A percentile compares a stretch with the other conserved stretches of the same genome.
These are phyloP conservation scores for Nymphalis io DNA, from an alignment of 1,140 invertebrate species.

Conservation along the genomic window DNA sequence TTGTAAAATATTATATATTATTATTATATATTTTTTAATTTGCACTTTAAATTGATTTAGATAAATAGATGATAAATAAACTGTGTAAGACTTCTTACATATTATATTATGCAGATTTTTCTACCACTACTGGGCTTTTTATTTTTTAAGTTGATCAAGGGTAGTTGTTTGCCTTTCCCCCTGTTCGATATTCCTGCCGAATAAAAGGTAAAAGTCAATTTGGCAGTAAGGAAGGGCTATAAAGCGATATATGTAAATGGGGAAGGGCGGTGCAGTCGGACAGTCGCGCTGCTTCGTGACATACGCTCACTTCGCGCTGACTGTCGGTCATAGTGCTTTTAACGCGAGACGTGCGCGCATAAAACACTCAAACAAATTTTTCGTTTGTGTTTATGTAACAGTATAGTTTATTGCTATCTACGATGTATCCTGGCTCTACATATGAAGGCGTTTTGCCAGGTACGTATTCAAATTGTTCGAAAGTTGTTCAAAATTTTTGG, in stretches of 20 bases:
- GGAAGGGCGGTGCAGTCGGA: slow-evolving; percentile 75
- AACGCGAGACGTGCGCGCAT: slow-evolving; percentile 48
- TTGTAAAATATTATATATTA: slow-evolving; percentile 35
- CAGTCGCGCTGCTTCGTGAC: slow-evolving; percentile 43
- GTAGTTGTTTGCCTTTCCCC: slow-evolving; percentile 67
- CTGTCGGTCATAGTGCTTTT: slow-evolving; percentile 44
- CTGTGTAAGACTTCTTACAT: slow-evolving; percentile 5
- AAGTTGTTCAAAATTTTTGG: too few species aligned
- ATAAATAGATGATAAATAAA: slow-evolving; percentile 13
- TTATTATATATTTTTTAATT: slow-evolving; percentile 7
- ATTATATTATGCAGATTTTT: slow-evolving; percentile 10
- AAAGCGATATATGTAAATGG: slow-evolving; percentile 75
- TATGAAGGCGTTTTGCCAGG: slow-evolving; percentile 66
- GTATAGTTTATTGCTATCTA: slow-evolving; percentile 8
- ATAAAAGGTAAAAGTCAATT: slow-evolving; percentile 80
- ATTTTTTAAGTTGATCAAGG: slow-evolving; percentile 44
- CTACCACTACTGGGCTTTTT: slow-evolving; percentile 13
- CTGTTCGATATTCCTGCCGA: slow-evolving; percentile 75
- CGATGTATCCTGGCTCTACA: slow-evolving; percentile 72
- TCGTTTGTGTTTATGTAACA: slow-evolving; percentile 3
- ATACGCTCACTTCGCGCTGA: slow-evolving; percentile 52
- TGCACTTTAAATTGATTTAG: slow-evolving; percentile 37
- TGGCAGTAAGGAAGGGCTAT: slow-evolving; percentile 74
- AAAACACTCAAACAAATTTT: slow-evolving; percentile 22
- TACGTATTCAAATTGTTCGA: slow-evolving; percentile 26